phyloP scores from a whole-genome alignment of 2,888 invertebrate genomes.

The Cistogaster globosa region DNA sequence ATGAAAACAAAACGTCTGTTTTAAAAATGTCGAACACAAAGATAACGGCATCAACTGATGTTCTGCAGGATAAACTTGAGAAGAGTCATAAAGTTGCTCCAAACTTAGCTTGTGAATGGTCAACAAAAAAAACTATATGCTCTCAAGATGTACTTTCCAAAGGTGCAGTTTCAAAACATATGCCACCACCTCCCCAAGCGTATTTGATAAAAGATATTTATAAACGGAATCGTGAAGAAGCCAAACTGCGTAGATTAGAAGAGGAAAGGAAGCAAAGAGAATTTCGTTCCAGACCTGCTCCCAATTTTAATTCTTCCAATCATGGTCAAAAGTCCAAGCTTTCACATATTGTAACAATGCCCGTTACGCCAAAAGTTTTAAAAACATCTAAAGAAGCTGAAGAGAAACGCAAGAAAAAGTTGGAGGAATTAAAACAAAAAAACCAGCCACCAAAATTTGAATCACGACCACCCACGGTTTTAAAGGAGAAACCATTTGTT shows the following conservation, averaged over 20 bases:
- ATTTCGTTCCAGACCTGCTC: conserved; percentile 80
- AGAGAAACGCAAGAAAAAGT: conserved; percentile 74
- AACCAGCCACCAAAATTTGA: conserved; percentile 73
- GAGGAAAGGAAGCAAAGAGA: conserved; percentile 79
- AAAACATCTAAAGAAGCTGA: conserved; percentile 76
- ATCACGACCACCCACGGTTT: conserved; percentile 71
- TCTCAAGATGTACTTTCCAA: conserved; percentile 13
- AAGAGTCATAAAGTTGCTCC: conserved; percentile 20
- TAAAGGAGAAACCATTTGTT: conserved; percentile 76
- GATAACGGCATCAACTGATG: not conserved
- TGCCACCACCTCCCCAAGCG: conserved; percentile 75
- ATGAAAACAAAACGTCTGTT: not conserved
- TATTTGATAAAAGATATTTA: conserved; percentile 79
- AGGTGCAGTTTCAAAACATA: conserved; percentile 49
- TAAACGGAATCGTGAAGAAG: conserved; percentile 76
- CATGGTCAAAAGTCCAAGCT: conserved; percentile 67
- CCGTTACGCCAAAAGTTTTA: conserved; percentile 78
- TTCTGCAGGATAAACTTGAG: not conserved
- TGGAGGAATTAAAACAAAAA: conserved; percentile 74
- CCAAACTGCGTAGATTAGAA: conserved; percentile 74
- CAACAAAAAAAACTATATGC: conserved; percentile 57
- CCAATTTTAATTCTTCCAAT: conserved; percentile 77
- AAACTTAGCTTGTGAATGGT: conserved; percentile 72
- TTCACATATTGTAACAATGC: conserved; percentile 75
- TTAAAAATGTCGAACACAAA: not conserved